Base-by-base conservation (phyloP, 2,113 vertebrate genomes). In the Psittacara wagleri region DNA sequence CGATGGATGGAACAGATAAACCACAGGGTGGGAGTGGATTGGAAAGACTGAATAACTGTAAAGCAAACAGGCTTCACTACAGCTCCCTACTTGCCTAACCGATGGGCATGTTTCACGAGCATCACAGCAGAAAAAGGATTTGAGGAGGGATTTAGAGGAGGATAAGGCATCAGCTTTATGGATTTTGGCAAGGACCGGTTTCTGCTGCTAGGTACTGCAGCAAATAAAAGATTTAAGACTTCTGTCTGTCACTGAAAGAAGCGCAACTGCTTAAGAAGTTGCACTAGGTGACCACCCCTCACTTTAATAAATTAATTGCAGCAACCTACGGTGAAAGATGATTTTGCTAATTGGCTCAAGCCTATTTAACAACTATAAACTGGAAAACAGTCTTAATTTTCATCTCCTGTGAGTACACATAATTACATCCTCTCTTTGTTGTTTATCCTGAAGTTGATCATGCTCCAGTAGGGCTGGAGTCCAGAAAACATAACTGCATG, bases 71-170 rank as follows among this genome's bases (percentile, higher is more conserved):
- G 44, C 62, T 84, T 84, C 73, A 52, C 69, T 91, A 12, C 83
- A 95, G 86, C 86, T 95, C 86, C 20, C 85, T 96, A 75, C 94
- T 92, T 96, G 96, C 69, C 76, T 92, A 48, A 63, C 78, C 2
- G 25, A 78, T 88, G 83, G 95, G 85, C 93, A 88, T 84, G 90
- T 76, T 28, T 86, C 25, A 1, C 0, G 2, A 88, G 46, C 85
- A 91, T 69, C 85, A 67, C 64, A 80, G 68, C 43, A 94, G 76
- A 90, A 85, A 54, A 86, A 52, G 16, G 20, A 67, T 94, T 84
- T 74, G 76, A 92, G 73, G 44, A 90, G 68, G 82, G 85, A 90
- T 91, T 96, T 90, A 86, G 49, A 88, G 41, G 37, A 76, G 72
- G 48, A 72, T 74, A 90, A 95, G 24, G 35, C 33, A 78, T 22